phyloP scores from a whole-genome alignment of 2,797 vertebrate species.

The Chiroxiphia lanceolata region DNA sequence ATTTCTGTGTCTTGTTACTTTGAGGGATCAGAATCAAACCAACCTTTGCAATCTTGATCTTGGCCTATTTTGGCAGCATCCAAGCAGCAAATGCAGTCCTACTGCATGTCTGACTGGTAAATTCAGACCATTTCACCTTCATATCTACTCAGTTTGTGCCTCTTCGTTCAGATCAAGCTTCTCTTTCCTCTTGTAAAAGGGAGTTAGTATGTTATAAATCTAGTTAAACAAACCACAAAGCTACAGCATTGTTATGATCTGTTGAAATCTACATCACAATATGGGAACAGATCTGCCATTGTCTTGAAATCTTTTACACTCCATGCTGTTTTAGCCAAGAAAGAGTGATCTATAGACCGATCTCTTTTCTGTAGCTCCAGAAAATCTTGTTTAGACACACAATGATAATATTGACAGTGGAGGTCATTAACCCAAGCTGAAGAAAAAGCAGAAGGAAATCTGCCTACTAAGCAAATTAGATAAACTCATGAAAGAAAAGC shows the following conservation, averaged over 20 bases:
- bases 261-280: background rate
- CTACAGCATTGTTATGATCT: background rate
- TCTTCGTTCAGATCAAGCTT: background rate
- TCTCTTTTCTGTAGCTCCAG: background rate
- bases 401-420: background rate
- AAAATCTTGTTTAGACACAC: background rate
- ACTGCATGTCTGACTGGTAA: conserved; percentile 9
- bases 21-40: background rate
- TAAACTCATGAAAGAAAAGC: background rate
- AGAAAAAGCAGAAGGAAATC: background rate
- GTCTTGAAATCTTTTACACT: background rate
- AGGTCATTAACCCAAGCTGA: background rate
- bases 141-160: background rate
- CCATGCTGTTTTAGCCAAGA: background rate
- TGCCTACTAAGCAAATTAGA: background rate
- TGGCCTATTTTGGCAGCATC: conserved; percentile 27
- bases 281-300: background rate
- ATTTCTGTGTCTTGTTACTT: background rate
- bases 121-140: conserved; percentile 31
- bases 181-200: background rate
- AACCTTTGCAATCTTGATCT: background rate
- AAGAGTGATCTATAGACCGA: background rate
- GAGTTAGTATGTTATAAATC: background rate
- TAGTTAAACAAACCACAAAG: background rate
- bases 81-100: conserved; percentile 18